These are phyloP conservation scores for Perca flavescens DNA, from an alignment of 2,113 vertebrate species.

Conservation along the genomic window DNA sequence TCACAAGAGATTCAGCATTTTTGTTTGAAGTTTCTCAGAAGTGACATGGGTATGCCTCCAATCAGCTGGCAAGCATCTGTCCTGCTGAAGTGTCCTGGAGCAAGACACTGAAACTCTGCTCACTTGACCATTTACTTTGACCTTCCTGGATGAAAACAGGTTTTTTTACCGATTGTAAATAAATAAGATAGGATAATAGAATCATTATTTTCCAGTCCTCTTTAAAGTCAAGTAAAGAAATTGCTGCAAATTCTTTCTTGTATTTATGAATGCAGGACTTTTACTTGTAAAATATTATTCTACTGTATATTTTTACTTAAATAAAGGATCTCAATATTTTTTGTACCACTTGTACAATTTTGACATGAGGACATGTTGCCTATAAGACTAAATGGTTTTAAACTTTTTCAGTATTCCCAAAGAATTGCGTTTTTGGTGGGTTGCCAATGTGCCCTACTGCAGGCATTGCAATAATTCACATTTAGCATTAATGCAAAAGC, in stretches of 20 bases:
- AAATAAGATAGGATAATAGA: neutral
- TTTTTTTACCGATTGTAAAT: neutral
- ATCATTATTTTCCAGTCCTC: too few relatives aligned
- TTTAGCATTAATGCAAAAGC: neutral
- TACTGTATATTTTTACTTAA: too few relatives aligned
- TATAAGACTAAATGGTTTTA: neutral
- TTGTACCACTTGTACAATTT: too few relatives aligned
- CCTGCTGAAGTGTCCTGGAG: slow-evolving; percentile 32
- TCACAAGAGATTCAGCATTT: slow-evolving; percentile 19
- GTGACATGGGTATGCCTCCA: neutral
- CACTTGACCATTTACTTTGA: slow-evolving; percentile 26
- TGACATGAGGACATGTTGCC: neutral
- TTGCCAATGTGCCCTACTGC: neutral
- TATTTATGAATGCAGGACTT: too few relatives aligned
- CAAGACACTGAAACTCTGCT: slow-evolving; percentile 24
- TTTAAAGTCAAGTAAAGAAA: too few relatives aligned
- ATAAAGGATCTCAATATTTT: too few relatives aligned
- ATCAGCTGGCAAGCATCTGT: slow-evolving; percentile 14
- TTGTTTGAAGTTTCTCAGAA: slow-evolving; percentile 10
- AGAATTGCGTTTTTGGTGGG: neutral
- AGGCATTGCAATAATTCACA: too few relatives aligned
- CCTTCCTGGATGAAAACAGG: slow-evolving; percentile 12
- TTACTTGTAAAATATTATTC: too few relatives aligned
- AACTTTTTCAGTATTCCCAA: neutral
- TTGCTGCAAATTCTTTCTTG: too few relatives aligned